These are phyloP conservation scores for Salarias fasciatus DNA, from an alignment of 2,797 vertebrate genomes.

Conservation along the genomic window DNA sequence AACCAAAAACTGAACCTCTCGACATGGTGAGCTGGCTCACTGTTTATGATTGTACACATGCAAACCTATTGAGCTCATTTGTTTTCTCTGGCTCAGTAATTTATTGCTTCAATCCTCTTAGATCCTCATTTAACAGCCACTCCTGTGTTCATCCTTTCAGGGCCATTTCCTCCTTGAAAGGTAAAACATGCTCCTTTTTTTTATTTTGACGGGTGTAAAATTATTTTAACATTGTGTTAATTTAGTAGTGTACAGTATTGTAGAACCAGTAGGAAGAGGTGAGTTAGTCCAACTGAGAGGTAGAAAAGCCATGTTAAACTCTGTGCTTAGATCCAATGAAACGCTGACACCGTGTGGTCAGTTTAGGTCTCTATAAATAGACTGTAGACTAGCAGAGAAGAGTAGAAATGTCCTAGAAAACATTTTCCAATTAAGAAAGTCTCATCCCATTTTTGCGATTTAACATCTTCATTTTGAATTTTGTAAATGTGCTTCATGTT, in stretches of 20 bases:
- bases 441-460: neutral
- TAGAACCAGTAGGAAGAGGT: constrained; percentile 26
- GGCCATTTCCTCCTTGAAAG: constrained; percentile 20
- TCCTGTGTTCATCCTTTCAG: constrained; percentile 7
- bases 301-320: constrained; percentile 3
- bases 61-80: constrained; percentile 36
- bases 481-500: constrained; percentile 30
- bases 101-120: constrained; percentile 51
- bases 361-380: constrained; percentile 39
- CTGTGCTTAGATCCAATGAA: constrained; percentile 38
- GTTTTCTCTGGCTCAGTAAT: constrained; percentile 47
- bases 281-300: neutral
- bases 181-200: neutral
- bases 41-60: constrained; percentile 53
- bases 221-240: constrained; percentile 20
- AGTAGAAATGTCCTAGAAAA: constrained; percentile 13
- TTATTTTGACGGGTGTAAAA: constrained; percentile 9
- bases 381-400: constrained; percentile 8
- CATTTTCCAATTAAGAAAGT: constrained; percentile 13
- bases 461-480: constrained; percentile 1
- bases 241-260: constrained; percentile 34
- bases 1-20: constrained; percentile 10
- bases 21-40: constrained; percentile 73
- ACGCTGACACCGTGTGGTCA: constrained; percentile 57
- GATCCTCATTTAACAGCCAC: neutral